phyloP scores from a whole-genome alignment of 1,140 invertebrate genomes.

The Uloborus diversus region DNA sequence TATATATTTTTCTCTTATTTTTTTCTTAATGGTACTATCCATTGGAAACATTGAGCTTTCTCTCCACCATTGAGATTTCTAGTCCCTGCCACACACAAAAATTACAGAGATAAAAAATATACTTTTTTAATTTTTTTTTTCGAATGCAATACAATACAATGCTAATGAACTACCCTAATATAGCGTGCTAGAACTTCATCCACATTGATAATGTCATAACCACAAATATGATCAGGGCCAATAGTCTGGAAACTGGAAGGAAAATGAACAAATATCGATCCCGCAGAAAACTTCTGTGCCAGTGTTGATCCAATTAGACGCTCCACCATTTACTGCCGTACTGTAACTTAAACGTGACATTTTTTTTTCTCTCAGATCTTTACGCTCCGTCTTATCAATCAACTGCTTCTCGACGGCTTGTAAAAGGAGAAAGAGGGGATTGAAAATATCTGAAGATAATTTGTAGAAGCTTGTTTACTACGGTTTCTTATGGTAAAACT shows the following conservation, averaged over 20 bases:
- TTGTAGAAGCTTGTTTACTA: too few species aligned
- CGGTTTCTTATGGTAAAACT: too few species aligned
- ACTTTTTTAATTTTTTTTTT: too few species aligned
- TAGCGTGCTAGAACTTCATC: conserved; percentile 14
- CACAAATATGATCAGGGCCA: conserved; percentile 23
- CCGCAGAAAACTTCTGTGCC: neutral
- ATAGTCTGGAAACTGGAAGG: neutral
- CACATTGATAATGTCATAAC: conserved; percentile 31
- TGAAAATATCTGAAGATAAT: conserved; percentile 10
- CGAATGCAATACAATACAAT: too few species aligned
- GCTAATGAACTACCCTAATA: too few species aligned
- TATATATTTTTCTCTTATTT: too few species aligned
- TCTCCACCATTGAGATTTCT: too few species aligned
- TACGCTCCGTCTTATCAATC: conserved; percentile 11
- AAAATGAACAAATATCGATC: conserved; percentile 19
- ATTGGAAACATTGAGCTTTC: too few species aligned
- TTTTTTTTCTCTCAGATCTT: conserved; percentile 1
- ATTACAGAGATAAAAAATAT: too few species aligned
- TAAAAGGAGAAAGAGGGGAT: neutral
- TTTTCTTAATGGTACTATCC: too few species aligned
- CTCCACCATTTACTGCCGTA: conserved; percentile 15
- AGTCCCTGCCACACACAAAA: too few species aligned
- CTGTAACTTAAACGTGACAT: neutral
- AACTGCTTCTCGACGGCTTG: neutral
- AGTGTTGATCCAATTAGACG: conserved; percentile 35